phyloP scores from a whole-genome alignment of 2,888 invertebrate species.

The Oligia strigilis region DNA sequence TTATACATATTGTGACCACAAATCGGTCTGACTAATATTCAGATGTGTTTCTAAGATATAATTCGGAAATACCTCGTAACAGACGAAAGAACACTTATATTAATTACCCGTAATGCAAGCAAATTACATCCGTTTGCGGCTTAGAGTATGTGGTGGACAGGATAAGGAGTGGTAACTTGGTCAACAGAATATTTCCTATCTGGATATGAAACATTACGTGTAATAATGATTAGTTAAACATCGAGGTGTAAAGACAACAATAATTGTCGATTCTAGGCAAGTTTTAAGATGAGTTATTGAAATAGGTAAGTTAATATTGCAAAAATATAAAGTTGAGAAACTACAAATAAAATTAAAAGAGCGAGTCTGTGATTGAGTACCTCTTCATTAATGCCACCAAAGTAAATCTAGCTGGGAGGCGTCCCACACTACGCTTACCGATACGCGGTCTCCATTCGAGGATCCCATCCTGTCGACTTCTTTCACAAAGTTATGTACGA shows the following conservation, averaged over 20 bases:
- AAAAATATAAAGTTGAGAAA: not conserved
- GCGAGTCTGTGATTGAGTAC: not conserved
- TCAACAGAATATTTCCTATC: not conserved
- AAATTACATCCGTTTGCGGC: slow-evolving; percentile 74
- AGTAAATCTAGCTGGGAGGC: not conserved
- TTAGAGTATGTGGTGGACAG: slow-evolving; percentile 36
- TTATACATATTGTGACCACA: slow-evolving; percentile 66
- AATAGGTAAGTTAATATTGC: not conserved
- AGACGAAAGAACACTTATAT: slow-evolving; percentile 71
- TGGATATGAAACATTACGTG: not conserved
- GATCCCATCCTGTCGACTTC: not conserved
- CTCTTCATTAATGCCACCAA: not conserved
- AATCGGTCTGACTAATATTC: slow-evolving; percentile 73
- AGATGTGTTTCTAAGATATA: slow-evolving; percentile 74
- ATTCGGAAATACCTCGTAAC: slow-evolving; percentile 71
- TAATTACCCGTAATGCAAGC: slow-evolving; percentile 77
- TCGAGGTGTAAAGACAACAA: not conserved
- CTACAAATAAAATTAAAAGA: not conserved
- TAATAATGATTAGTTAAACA: not conserved
- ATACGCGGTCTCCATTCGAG: not conserved
- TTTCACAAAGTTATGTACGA: not conserved
- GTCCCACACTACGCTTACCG: not conserved
- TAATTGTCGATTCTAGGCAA: not conserved
- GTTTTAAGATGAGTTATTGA: not conserved
- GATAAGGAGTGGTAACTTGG: slow-evolving; percentile 27